Base-by-base conservation (phyloP, 2,113 vertebrate genomes). In the Oncorhynchus nerka region DNA sequence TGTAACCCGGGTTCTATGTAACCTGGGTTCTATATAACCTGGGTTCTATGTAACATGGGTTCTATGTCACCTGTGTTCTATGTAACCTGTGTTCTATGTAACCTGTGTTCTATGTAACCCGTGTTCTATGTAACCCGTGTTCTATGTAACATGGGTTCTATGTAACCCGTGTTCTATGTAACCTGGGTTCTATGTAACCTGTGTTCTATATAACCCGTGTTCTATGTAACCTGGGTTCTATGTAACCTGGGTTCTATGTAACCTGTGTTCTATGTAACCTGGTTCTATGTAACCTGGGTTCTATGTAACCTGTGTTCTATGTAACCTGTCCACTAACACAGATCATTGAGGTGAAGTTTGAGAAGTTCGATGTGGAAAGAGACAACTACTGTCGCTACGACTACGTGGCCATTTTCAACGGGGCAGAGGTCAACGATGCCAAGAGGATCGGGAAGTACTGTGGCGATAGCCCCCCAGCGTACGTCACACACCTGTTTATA, bases 341-440 rank as follows among this genome's bases (percentile, higher is more conserved):
- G 94, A 93, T 95, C n/a, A 98, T 99, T 85, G 97, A 99, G 81
- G 79, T 99, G 70, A 97, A 94, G 82, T 99, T 99, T 13, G 98
- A 99, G 90, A 99, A 99, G 89, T 99, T 99, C 83, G 98, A 99
- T 15, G 95, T 99, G 70, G 98, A 99, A 75, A 93, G 97, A 74
- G 98, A 99, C 75, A 99, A 97, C 93, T 97, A 99, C 89, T 99
- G 98, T 89, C 95, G 97, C 75, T 99, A 99, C 0, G 98, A 99
- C 85, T 97, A 95, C 0, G 95, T 99, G 39, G 95, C 97, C 19
- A 95, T 99, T 81, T 99, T 97, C 87, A 97, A 98, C 1, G 97
- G 97, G 15, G 94, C 93, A 0, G 97, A 99, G 91, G 94, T 96
- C 85, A 96, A 99, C 0, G 97, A 99, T 5, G 96, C 97, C 1